Conservation (phyloP, 2,113 vertebrate species). For the Dipodomys spectabilis region DNA sequence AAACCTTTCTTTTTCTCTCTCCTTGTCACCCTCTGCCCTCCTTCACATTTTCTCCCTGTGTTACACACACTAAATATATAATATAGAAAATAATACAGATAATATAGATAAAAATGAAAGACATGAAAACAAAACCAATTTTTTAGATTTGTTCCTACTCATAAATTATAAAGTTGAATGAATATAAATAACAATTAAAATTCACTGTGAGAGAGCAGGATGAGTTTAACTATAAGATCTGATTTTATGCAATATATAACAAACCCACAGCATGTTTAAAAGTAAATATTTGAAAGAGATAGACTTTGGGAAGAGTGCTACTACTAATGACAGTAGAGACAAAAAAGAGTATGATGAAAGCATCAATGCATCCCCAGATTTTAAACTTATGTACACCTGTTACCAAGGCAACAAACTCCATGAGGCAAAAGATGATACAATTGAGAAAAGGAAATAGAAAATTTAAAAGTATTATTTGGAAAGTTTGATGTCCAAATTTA, state of each 20-base stretch:
- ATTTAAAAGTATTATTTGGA: neutral
- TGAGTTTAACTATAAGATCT: neutral
- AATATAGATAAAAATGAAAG: neutral
- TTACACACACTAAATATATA: too few relatives aligned
- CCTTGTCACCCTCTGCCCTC: too few relatives aligned
- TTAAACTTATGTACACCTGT: neutral
- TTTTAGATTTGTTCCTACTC: neutral
- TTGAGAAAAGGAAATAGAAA: neutral
- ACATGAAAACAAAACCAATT: neutral
- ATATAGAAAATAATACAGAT: neutral
- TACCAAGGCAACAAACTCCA: neutral
- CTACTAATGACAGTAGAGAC: too few relatives aligned
- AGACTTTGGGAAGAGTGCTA: too few relatives aligned
- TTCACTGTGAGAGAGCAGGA: neutral
- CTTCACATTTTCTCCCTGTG: too few relatives aligned
- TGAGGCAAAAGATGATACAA: neutral
- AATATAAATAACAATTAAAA: neutral
- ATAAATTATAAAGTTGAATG: neutral
- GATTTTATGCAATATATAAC: neutral
- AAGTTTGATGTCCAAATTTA: neutral
- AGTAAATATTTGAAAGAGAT: too few relatives aligned
- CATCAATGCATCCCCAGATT: too few relatives aligned
- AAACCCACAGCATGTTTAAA: too few relatives aligned
- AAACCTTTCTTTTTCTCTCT: too few relatives aligned
- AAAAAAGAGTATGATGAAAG: too few relatives aligned